Evolutionary conservation across 2,797 vertebrate genomes (phyloP).

Genomic region (Pseudotriccus pelzelni): DNA sequence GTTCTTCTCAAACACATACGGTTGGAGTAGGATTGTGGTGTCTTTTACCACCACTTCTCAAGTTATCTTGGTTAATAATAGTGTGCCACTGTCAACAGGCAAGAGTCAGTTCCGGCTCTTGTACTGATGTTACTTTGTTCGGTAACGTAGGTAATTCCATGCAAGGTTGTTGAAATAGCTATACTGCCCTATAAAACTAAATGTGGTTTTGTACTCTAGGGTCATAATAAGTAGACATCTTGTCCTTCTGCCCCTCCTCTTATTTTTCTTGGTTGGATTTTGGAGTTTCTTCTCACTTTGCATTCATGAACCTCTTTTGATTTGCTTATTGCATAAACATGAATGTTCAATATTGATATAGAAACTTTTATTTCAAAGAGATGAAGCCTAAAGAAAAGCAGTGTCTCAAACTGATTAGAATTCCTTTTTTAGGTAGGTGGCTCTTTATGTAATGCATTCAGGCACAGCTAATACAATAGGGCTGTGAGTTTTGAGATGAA

Average conservation of each 20-base stretch:
- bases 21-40: neutral
- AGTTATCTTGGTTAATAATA: neutral
- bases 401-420: neutral
- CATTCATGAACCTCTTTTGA: neutral
- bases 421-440: neutral
- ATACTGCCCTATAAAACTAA: neutral
- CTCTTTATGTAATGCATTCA: neutral
- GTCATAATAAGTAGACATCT: neutral
- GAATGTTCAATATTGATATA: neutral
- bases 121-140: neutral
- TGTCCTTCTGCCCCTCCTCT: neutral
- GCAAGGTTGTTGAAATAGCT: neutral
- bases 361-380: slow-evolving; percentile 18
- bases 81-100: neutral
- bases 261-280: neutral
- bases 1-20: neutral
- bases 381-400: neutral
- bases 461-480: neutral
- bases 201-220: neutral
- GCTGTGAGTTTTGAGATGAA: neutral
- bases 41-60: neutral
- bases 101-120: neutral
- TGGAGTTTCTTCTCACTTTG: neutral
- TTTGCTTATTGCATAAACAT: neutral
- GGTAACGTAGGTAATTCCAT: neutral